These are phyloP conservation scores for Amphiduros pacificus DNA, from an alignment of 2,888 invertebrate species.

Conservation along the genomic window DNA sequence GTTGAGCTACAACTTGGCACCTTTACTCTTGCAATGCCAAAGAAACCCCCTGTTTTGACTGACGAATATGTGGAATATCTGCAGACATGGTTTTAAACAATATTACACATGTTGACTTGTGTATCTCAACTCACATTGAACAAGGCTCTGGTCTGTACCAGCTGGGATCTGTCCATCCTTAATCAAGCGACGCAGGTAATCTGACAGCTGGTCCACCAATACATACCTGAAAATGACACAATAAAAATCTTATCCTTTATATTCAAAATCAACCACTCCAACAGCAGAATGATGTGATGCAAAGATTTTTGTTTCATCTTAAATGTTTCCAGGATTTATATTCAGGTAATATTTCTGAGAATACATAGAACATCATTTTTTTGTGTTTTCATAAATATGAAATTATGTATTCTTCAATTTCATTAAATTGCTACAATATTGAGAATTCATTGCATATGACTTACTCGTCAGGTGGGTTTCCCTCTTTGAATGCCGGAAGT, in stretches of 20 bases:
- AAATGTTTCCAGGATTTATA: no score
- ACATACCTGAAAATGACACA: slow-evolving; percentile 1
- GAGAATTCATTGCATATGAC: no score
- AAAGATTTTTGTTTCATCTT: neutral
- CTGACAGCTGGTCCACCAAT: slow-evolving; percentile 12
- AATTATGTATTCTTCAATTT: no score
- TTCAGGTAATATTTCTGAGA: no score
- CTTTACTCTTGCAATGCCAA: no score
- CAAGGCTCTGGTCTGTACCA: slow-evolving; percentile 8
- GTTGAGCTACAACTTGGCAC: no score
- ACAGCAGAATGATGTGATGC: neutral
- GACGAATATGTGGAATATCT: no score
- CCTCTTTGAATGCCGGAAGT: neutral
- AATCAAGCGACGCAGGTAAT: slow-evolving; percentile 6
- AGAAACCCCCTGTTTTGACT: no score
- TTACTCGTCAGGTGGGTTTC: neutral
- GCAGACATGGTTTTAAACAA: no score
- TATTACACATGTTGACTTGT: neutral
- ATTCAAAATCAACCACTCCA: neutral
- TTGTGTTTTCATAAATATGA: no score
- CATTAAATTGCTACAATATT: no score
- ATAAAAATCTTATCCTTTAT: neutral
- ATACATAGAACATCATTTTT: no score
- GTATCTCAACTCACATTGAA: slow-evolving; percentile 8
- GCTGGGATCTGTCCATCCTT: slow-evolving; percentile 3